phyloP scores from a whole-genome alignment of 2,113 vertebrate genomes.

The Pituophis catenifer region DNA sequence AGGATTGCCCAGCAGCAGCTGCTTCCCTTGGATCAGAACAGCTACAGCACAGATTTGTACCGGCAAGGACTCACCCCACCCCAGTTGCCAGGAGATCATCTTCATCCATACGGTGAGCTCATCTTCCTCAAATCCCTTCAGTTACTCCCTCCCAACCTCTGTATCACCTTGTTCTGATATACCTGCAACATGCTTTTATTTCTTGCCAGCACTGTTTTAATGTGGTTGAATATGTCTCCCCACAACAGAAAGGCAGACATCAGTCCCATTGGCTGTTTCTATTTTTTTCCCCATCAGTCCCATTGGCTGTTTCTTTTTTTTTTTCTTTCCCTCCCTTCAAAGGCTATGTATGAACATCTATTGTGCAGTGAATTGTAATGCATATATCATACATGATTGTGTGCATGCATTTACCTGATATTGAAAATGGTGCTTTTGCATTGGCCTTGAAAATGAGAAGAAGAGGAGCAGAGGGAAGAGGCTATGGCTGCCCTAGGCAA shows the following conservation, averaged over 20 bases:
- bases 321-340: not conserved
- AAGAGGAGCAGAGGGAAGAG: not conserved
- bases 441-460: not conserved
- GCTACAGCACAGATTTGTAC: slow-evolving; percentile 81
- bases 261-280: no score
- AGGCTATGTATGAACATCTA: not conserved
- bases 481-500: not conserved
- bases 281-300: not conserved
- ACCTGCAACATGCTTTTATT: not conserved
- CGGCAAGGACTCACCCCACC: slow-evolving; percentile 84
- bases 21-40: slow-evolving; percentile 79
- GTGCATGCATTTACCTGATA: not conserved
- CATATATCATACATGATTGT: not conserved
- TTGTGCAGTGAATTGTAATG: not conserved
- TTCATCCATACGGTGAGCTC: slow-evolving; percentile 82
- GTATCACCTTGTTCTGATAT: not conserved
- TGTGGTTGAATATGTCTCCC: not conserved
- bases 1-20: slow-evolving; percentile 81
- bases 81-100: slow-evolving; percentile 79
- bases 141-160: not conserved
- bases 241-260: not conserved
- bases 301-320: not conserved
- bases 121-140: not conserved
- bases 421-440: not conserved
- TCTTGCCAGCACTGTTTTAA: not conserved